Base-by-base conservation (phyloP, 2,797 vertebrate genomes). In the Falco novaeseelandiae region DNA sequence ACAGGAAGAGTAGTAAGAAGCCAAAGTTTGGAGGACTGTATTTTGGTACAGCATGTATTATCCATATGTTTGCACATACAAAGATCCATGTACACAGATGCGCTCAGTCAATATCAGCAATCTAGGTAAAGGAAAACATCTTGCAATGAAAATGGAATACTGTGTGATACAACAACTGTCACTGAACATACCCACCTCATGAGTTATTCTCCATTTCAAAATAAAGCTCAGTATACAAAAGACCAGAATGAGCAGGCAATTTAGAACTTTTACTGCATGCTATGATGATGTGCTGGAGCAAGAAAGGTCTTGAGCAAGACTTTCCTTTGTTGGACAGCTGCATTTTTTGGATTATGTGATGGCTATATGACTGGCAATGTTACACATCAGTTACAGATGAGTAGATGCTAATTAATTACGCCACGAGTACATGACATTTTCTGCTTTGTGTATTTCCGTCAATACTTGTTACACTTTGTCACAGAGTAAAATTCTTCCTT, bases 1-100 rank as follows among this genome's bases (percentile, higher is more conserved):
- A 76, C 30, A 94, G 82, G 77, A 93, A 88, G 79, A 79, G 66
- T 17, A 86, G 25, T 76, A 79, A 93, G 61, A 92, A 89, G 40
- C 54, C 82, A 82, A 70, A 74, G 36, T 82, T 86, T 95, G 40
- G 25, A 70, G 8, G 19, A 83, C 74, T 76, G 40, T 46, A 17
- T 74, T 78, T 72, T 84, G 59, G 15, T 66, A 82, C 34, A 72
- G 34, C 52, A 92, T 79, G 54, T 59, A 71, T 74, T 90, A 61
- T 14, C 72, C 73, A 74, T 94, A 78, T 52, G 89, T 92, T 96
- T 95, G 61, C 77, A 48, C 36, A 82, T 29, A 76, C 15, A 55
- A 82, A 84, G 36, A 30, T 40, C 26, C 30, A 57, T 84, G 30
- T 63, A 51, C 22, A n/a, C 9, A 55, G 26, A 73, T 19, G 6